A percentile compares a stretch with the other conserved stretches of the same genome.
Conservation (phyloP, 1,140 invertebrate genomes). For the Bombus affinis region DNA sequence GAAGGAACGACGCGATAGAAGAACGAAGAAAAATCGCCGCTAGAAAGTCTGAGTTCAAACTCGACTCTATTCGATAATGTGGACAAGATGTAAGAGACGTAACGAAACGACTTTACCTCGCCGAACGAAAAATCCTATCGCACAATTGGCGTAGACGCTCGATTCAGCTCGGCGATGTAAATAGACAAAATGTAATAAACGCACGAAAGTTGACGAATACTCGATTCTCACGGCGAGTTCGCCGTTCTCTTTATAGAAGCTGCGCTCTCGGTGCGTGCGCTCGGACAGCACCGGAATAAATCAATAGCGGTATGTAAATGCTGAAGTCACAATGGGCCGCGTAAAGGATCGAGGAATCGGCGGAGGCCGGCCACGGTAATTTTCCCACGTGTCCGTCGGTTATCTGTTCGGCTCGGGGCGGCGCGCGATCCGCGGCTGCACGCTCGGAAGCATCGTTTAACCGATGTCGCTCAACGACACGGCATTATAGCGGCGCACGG, state of each 20-base stretch:
- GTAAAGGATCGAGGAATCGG: constrained; percentile 59
- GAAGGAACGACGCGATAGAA: neutral
- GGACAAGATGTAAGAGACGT: too few relatives aligned
- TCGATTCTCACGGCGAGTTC: constrained; percentile 33
- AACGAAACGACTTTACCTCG: too few relatives aligned
- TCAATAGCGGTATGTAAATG: constrained; percentile 68
- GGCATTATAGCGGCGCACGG: constrained; percentile 44
- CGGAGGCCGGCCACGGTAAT: constrained; percentile 50
- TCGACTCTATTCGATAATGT: too few relatives aligned
- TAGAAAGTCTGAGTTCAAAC: constrained; percentile 1
- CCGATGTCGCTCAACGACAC: constrained; percentile 66
- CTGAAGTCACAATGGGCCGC: constrained; percentile 62
- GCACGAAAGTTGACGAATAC: constrained; percentile 23
- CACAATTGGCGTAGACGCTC: too few relatives aligned
- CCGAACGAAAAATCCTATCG: too few relatives aligned
- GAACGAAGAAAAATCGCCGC: constrained; percentile 14
- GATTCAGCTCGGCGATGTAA: too few relatives aligned
- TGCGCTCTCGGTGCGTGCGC: constrained; percentile 39
- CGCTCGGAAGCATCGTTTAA: constrained; percentile 65
- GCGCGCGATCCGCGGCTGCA: constrained; percentile 35
- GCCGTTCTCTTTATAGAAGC: constrained; percentile 11
- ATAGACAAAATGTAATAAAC: too few relatives aligned
- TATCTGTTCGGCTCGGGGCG: constrained; percentile 44
- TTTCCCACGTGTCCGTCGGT: constrained; percentile 67
- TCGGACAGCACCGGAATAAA: constrained; percentile 54